Conservation (phyloP, 2,888 invertebrate species). For the Ectemnius continuus region DNA sequence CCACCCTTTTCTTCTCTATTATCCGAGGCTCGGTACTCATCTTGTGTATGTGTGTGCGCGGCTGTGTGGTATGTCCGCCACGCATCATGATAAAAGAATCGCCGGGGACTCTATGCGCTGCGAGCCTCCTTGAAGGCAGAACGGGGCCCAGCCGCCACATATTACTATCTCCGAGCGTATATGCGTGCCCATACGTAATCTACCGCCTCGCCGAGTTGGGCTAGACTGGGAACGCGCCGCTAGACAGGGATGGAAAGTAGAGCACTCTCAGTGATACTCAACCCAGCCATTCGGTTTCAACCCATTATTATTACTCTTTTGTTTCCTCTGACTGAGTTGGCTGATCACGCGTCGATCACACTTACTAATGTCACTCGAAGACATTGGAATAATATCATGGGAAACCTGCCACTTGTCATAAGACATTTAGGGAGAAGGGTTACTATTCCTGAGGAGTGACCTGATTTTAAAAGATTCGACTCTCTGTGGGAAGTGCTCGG, state of each 20-base stretch:
- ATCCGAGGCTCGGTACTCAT: constrained; percentile 18
- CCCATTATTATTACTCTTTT: too few species aligned
- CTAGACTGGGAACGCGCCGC: constrained; percentile 44
- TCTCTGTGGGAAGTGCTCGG: too few species aligned
- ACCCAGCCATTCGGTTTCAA: constrained; percentile 12
- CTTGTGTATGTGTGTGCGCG: too few species aligned
- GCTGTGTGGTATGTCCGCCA: constrained; percentile 5
- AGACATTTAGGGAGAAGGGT: too few species aligned
- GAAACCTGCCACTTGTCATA: too few species aligned
- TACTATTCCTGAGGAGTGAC: too few species aligned
- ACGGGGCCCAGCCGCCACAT: constrained; percentile 19
- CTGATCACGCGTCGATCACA: too few species aligned
- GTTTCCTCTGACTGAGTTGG: too few species aligned
- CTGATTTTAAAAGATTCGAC: too few species aligned
- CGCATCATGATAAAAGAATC: constrained; percentile 31
- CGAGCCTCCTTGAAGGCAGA: constrained; percentile 21
- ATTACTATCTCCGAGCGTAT: constrained; percentile 42
- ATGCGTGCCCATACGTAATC: constrained; percentile 47
- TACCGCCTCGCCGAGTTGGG: constrained; percentile 24
- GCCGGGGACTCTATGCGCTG: constrained; percentile 10
- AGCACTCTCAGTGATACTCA: constrained; percentile 62
- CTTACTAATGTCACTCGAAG: too few species aligned
- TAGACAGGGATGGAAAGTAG: constrained; percentile 59
- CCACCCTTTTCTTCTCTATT: constrained; percentile 13
- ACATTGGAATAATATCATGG: too few species aligned